These are phyloP conservation scores for Bos javanicus DNA, from an alignment of 2,113 vertebrate genomes.

Conservation along the genomic window DNA sequence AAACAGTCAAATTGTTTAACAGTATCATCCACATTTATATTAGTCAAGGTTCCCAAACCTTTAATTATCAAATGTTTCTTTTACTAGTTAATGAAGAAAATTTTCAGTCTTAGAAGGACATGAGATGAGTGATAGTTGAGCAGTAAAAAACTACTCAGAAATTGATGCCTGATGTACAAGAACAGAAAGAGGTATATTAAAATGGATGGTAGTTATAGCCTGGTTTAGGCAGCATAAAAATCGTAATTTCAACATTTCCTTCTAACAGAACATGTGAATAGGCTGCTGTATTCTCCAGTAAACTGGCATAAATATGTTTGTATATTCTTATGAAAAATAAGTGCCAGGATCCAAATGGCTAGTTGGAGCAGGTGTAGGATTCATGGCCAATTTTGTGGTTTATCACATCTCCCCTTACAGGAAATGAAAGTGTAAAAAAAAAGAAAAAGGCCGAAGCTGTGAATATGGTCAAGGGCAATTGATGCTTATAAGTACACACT, in stretches of 20 bases:
- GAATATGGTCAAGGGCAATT: neutral
- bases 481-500: neutral
- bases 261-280: neutral
- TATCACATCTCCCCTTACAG: slow-evolving; percentile 2
- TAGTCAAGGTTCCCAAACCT: neutral
- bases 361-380: neutral
- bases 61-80: slow-evolving; percentile 1
- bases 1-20: neutral
- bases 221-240: neutral
- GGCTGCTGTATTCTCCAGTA: neutral
- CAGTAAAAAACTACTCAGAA: neutral
- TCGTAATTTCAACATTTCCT: neutral
- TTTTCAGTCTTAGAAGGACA: neutral
- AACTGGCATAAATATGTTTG: neutral
- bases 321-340: slow-evolving; percentile 20
- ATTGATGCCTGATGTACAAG: neutral
- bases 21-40: neutral
- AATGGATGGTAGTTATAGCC: neutral
- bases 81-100: neutral
- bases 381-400: neutral
- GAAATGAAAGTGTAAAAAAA: slow-evolving; percentile 1
- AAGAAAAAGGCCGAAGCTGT: neutral
- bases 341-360: neutral
- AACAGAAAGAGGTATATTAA: neutral
- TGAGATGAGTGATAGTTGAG: neutral